Evolutionary conservation across 2,888 invertebrate species (phyloP).

Genomic region (Suillia variegata): DNA sequence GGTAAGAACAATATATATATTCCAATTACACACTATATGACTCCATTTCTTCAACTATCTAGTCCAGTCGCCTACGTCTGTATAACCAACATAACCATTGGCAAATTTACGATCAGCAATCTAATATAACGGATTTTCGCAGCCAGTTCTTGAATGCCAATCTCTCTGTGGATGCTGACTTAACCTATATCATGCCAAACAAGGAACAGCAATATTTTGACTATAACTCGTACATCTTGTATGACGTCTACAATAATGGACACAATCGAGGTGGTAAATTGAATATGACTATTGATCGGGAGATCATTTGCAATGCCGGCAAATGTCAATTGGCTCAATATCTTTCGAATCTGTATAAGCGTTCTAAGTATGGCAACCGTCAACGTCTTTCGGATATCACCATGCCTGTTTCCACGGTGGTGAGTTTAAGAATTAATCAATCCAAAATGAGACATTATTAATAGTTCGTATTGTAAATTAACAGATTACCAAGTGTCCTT

Average conservation of each 20-base stretch:
- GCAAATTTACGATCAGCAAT: constrained; percentile 43
- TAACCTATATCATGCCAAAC: constrained; percentile 39
- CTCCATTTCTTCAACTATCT: neutral
- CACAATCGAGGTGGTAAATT: constrained; percentile 52
- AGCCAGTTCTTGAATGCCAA: constrained; percentile 38
- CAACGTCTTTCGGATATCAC: constrained; percentile 45
- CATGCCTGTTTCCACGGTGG: constrained; percentile 49
- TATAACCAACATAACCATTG: constrained; percentile 46
- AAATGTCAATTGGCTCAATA: constrained; percentile 32
- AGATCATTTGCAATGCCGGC: constrained; percentile 34
- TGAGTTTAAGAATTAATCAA: constrained; percentile 25
- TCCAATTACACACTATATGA: neutral
- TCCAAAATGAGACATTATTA: neutral
- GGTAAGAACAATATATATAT: constrained; percentile 32
- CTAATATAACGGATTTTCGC: constrained; percentile 32
- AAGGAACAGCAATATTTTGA: neutral
- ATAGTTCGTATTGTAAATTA: no score
- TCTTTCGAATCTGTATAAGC: constrained; percentile 41
- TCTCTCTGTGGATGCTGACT: constrained; percentile 50
- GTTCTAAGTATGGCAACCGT: constrained; percentile 47
- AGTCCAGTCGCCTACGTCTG: constrained; percentile 44
- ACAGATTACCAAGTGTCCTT: neutral
- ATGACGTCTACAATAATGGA: constrained; percentile 59
- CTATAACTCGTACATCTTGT: constrained; percentile 32
- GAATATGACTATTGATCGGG: constrained; percentile 49